These are phyloP conservation scores for Carassius gibelio DNA, from an alignment of 2,113 vertebrate genomes.

Conservation along the genomic window DNA sequence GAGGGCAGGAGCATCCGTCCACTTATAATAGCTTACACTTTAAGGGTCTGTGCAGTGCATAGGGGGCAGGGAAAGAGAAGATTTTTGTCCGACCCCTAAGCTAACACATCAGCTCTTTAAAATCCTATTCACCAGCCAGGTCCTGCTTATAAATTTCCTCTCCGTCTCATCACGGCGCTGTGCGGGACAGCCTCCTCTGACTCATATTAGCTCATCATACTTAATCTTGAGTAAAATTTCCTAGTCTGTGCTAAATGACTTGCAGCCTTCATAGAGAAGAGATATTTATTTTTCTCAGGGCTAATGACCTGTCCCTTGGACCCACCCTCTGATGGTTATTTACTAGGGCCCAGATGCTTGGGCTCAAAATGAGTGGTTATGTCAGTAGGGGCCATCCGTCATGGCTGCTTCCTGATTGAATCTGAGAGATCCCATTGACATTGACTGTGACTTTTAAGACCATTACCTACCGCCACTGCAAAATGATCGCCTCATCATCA, in stretches of 20 bases:
- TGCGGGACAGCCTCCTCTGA: conserved; percentile 89
- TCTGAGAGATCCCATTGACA: conserved; percentile 98
- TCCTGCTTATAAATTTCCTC: conserved; percentile 87
- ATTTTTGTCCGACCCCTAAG: conserved; percentile 45
- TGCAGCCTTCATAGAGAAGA: conserved; percentile 95
- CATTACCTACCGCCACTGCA: conserved; percentile 91
- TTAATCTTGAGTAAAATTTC: conserved; percentile 99
- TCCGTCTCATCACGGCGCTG: conserved; percentile 81
- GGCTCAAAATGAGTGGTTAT: conserved; percentile 99
- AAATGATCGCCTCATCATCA: conserved; percentile 93
- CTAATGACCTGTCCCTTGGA: conserved; percentile 99
- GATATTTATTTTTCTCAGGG: conserved; percentile 99
- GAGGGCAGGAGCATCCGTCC: background rate
- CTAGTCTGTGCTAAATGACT: conserved; percentile 99
- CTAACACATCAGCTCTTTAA: conserved; percentile 80
- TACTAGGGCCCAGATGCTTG: conserved; percentile 99
- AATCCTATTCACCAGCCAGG: conserved; percentile 86
- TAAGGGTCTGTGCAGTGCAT: background rate
- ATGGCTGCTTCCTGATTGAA: conserved; percentile 90
- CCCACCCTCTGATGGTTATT: conserved; percentile 99
- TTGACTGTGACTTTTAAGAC: conserved; percentile 99
- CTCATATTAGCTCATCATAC: conserved; percentile 99
- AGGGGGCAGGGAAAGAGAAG: conserved; percentile 4
- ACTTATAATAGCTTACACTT: background rate
- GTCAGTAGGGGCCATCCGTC: conserved; percentile 97